Evolutionary conservation across 2,797 vertebrate species (phyloP).

Genomic region (Clamator glandarius): DNA sequence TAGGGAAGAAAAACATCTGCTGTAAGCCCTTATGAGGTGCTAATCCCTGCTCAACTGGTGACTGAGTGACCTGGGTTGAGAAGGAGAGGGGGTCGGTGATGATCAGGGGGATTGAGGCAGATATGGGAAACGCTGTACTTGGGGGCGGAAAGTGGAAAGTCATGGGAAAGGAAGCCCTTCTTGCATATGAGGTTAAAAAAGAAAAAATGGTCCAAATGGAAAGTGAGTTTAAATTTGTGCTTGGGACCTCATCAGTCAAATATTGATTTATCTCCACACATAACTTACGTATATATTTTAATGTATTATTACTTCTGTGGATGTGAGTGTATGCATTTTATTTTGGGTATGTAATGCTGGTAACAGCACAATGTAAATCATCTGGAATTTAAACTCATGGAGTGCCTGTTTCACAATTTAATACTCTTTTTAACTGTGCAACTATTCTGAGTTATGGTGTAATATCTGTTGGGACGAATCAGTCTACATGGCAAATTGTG

Average conservation of each 20-base stretch:
- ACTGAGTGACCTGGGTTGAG: neutral
- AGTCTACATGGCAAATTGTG: neutral
- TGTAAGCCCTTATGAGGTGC: neutral
- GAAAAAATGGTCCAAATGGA: neutral
- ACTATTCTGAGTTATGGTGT: neutral
- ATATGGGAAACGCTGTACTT: neutral
- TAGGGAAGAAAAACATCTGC: neutral
- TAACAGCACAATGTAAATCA: neutral
- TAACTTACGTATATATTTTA: neutral
- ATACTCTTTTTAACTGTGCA: neutral
- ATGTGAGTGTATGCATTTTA: neutral
- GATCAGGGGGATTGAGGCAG: neutral
- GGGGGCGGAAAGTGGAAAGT: neutral
- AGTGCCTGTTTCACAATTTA: neutral
- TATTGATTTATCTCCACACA: neutral
- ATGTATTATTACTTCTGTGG: neutral
- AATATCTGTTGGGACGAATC: neutral
- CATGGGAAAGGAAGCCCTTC: neutral
- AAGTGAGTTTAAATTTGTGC: neutral
- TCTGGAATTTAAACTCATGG: neutral
- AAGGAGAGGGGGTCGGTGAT: fast-evolving
- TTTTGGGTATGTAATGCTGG: neutral
- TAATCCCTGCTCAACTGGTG: neutral
- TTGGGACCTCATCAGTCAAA: neutral
- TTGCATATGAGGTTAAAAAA: neutral